These are phyloP conservation scores for Lagria hirta DNA, from an alignment of 2,888 invertebrate genomes.

Conservation along the genomic window DNA sequence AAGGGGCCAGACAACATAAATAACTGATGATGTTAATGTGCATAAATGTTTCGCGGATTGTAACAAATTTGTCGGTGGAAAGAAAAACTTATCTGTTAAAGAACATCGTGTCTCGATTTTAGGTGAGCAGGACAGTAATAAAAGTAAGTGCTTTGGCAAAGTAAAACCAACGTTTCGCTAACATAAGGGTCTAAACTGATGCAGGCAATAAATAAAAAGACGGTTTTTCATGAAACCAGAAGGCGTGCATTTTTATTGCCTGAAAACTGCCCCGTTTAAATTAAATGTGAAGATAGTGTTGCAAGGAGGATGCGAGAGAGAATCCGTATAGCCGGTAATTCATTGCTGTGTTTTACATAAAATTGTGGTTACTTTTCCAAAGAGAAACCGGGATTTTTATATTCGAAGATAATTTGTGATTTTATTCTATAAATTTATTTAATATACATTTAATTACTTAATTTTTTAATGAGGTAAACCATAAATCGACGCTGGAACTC, in stretches of 20 bases:
- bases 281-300: constrained; percentile 55
- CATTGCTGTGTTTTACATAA: constrained; percentile 40
- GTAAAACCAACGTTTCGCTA: constrained; percentile 28
- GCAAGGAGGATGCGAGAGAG: constrained; percentile 44
- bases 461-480: constrained; percentile 3
- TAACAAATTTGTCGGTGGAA: constrained; percentile 53
- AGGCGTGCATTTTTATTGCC: constrained; percentile 58
- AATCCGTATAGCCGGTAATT: constrained; percentile 48
- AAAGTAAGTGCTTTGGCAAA: constrained; percentile 3
- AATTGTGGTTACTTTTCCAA: constrained; percentile 40
- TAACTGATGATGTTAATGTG: constrained; percentile 53
- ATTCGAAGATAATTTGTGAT: background rate
- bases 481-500: constrained; percentile 4
- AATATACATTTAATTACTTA: background rate
- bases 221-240: constrained; percentile 55
- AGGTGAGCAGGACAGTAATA: background rate
- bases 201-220: constrained; percentile 54
- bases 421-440: constrained; percentile 1
- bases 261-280: constrained; percentile 56
- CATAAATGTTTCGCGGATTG: constrained; percentile 53
- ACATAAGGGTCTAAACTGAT: constrained; percentile 31
- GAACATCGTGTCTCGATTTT: constrained; percentile 22
- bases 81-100: constrained; percentile 52
- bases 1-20: constrained; percentile 54
- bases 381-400: background rate